A percentile compares a stretch with the other conserved stretches of the same genome.
Conservation (phyloP, 2,888 invertebrate genomes). For the Celastrina argiolus region DNA sequence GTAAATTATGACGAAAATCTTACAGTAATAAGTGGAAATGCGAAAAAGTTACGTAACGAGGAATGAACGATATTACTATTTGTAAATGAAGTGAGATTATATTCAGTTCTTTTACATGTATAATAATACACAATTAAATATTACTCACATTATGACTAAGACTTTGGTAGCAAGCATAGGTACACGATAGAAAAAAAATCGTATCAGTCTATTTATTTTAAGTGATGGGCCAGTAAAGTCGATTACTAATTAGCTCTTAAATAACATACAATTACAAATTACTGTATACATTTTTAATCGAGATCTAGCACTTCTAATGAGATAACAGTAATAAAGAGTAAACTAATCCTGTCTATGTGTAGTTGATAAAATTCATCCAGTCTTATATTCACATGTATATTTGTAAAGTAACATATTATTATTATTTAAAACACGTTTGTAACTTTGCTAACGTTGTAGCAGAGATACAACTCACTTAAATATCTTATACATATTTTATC, state of each 20-base stretch:
- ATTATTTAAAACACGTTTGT: slow-evolving; percentile 27
- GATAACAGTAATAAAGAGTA: slow-evolving; percentile 35
- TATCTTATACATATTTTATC: slow-evolving; percentile 22
- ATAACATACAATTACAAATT: slow-evolving; percentile 32
- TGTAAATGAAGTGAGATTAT: slow-evolving; percentile 19
- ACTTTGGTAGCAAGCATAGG: slow-evolving; percentile 68
- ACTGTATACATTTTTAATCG: slow-evolving; percentile 49
- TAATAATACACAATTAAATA: slow-evolving; percentile 28
- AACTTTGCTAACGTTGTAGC: slow-evolving; percentile 5
- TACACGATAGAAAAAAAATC: slow-evolving; percentile 44
- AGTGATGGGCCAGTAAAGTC: slow-evolving; percentile 19
- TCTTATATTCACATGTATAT: slow-evolving; percentile 60
- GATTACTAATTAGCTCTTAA: slow-evolving; percentile 20
- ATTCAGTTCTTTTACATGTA: slow-evolving; percentile 24
- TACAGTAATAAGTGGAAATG: background rate
- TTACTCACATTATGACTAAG: slow-evolving; percentile 50
- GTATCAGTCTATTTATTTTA: slow-evolving; percentile 52
- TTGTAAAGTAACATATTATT: slow-evolving; percentile 37
- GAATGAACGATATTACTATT: background rate
- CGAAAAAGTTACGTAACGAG: background rate
- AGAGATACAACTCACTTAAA: slow-evolving; percentile 3
- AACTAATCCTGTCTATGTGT: slow-evolving; percentile 30
- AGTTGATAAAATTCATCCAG: slow-evolving; percentile 51
- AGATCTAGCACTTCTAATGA: slow-evolving; percentile 69
- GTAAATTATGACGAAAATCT: slow-evolving; percentile 12